Evolutionary conservation across 2,113 vertebrate species (phyloP), one percentile per base, ranked within the genome.

Genomic region (Hemicordylus capensis): DNA sequence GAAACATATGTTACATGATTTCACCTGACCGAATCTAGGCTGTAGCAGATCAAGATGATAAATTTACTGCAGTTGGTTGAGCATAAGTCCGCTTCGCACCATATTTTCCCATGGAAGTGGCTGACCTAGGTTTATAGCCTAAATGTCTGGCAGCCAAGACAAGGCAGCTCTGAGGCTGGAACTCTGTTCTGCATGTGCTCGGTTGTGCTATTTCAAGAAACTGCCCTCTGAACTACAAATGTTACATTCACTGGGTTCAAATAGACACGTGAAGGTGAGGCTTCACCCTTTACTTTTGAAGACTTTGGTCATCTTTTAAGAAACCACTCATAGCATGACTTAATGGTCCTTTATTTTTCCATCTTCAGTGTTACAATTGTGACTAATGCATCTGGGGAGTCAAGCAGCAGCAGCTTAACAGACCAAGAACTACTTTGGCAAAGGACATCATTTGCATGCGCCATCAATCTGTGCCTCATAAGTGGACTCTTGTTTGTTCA

Each of bases 121-220:
- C 54, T 83, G 69, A 61, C 46, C 6, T 56, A 48, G 1, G n/a
- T 67, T 9, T 80, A 22, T 7, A 77, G 17, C 0, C 0, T n/a
- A 89, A 88, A 86, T 51, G 24, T 44, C 46, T 64, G 26, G 4
- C 63, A 76, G 12, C 39, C n/a, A 67, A 39, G 72, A 90, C 77
- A 88, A 37, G 1, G 20, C 59, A 24, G 34, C 37, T 11, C 0
- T 44, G 66, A 78, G 6, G 0, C 8, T 1, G 1, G 44, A 72
- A 19, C 1, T 34, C 46, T 42, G 0, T 48, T 74, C 20, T 1
- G 64, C 76, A 4, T 1, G 1, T 86, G 28, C 20, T 89, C 42
- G 20, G 19, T 83, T 89, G 15, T 77, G 2, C 64, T 63, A 76
- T 80, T 80, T 72, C 42, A 80, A 34, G 85, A 80, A 74, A 86